Base-by-base conservation (phyloP, 2,113 vertebrate genomes). In the Nettapus auritus region DNA sequence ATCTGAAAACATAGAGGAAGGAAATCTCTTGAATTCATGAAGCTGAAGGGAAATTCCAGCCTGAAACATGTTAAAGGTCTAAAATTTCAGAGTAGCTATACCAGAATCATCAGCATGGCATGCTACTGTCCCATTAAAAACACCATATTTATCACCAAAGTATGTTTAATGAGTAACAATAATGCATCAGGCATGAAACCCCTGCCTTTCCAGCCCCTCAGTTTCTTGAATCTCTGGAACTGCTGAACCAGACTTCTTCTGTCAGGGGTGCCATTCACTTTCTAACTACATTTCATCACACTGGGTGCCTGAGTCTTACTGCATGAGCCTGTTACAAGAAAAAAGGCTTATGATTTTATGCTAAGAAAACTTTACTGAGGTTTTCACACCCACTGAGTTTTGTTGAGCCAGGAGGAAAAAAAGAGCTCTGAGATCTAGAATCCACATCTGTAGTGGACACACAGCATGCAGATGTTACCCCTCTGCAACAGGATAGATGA, bases 131-230 rank as follows among this genome's bases (percentile, higher is more conserved):
- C 17, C 5, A 52, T 52, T 79, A 59, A 79, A 88, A 80, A 34
- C 29, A 23, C 25, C 34, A 3, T 19, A 59, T 52, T 38, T 48
- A 69, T 19, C 26, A n/a, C 7, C 5, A 46, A 87, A 82, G 42
- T 48, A 66, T 5, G 4, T 53, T 73, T 59, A 81, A 66, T 8
- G 2, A 42, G 8, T 38, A 78, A 86, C 0, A 0, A 77, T 31
- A 44, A 40, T 18, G 25, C 18, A 50, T 28, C 15, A 63, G 78
- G 48, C 10, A 50, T 19, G 38, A 71, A 89, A 89, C 12, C 19
- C 9, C 31, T 86, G 9, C 38, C 34, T 19, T 25, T 76, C 29
- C 29, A 50, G 1, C 4, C 4, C 18, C 34, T 69, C 10, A 44
- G n/a, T 67, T 89, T 89, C 70, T 67, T 50, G 57, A 36, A 29